Conservation (phyloP, 2,888 invertebrate species). For the Hypselothyrea guttata region DNA sequence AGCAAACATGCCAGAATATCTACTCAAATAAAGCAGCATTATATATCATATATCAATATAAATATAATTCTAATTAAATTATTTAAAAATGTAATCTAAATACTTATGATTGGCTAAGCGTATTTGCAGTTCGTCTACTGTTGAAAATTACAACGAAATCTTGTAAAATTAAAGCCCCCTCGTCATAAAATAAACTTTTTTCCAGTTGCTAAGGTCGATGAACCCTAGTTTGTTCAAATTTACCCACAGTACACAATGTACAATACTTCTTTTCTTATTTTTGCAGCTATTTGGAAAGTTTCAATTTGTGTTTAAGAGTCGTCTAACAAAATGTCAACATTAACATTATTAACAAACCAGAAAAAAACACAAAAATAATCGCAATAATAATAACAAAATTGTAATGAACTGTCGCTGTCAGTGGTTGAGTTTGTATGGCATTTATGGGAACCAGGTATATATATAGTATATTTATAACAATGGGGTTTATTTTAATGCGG, state of each 20-base stretch:
- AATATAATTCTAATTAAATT: too few species aligned
- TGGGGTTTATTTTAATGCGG: slow-evolving; percentile 64
- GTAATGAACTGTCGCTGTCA: slow-evolving; percentile 32
- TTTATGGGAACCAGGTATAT: neutral
- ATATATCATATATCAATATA: slow-evolving; percentile 2
- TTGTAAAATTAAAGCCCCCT: neutral
- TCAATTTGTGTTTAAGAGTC: slow-evolving; percentile 24
- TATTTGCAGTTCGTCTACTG: too few species aligned
- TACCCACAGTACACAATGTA: slow-evolving; percentile 3
- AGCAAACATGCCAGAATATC: too few species aligned
- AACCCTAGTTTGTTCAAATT: slow-evolving; percentile 27
- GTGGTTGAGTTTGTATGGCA: slow-evolving; percentile 13
- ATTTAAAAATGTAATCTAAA: too few species aligned
- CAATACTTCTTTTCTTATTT: slow-evolving; percentile 11
- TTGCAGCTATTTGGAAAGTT: slow-evolving; percentile 41
- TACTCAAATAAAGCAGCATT: too few species aligned
- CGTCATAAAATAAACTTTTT: neutral
- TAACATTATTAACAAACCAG: slow-evolving; percentile 33
- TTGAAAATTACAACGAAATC: too few species aligned
- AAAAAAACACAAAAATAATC: too few species aligned
- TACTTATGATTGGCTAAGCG: too few species aligned
- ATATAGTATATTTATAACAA: slow-evolving; percentile 42
- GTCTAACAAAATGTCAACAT: slow-evolving; percentile 27
- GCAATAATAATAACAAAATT: slow-evolving; percentile 35
- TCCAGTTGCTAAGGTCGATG: slow-evolving; percentile 48